Evolutionary conservation across 2,113 vertebrate species (phyloP).

Genomic region (Xiphorhynchus elegans): DNA sequence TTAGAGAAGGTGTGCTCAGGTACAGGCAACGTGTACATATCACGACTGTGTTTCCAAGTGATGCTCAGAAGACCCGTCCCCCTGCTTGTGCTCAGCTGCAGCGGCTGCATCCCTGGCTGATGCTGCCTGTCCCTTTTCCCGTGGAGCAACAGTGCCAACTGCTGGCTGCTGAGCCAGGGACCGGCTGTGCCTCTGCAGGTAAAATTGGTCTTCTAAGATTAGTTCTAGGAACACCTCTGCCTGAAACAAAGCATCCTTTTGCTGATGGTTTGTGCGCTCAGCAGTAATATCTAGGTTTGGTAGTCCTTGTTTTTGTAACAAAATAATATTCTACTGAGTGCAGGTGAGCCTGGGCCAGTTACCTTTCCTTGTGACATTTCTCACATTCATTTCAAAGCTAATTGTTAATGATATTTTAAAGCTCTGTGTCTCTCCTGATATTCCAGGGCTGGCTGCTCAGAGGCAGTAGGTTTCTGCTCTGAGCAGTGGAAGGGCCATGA

Average conservation of each 20-base stretch:
- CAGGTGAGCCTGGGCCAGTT: neutral
- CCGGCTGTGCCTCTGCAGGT: rapidly evolving
- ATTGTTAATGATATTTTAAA: neutral
- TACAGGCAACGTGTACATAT: rapidly evolving
- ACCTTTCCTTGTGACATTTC: rapidly evolving
- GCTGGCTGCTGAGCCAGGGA: neutral
- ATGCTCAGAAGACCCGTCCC: neutral
- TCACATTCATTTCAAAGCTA: neutral
- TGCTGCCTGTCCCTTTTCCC: neutral
- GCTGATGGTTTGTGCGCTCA: neutral
- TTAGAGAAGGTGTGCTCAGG: rapidly evolving
- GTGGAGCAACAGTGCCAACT: slow-evolving; percentile 62
- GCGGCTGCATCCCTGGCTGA: neutral
- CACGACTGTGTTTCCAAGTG: rapidly evolving
- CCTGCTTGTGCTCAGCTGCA: neutral
- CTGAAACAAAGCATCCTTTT: neutral
- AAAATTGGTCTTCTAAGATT: rapidly evolving
- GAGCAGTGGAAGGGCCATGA: neutral
- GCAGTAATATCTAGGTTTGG: rapidly evolving
- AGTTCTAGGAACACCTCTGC: rapidly evolving
- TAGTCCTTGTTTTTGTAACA: neutral
- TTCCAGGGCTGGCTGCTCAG: neutral
- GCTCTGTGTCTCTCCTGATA: rapidly evolving
- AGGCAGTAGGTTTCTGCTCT: neutral
- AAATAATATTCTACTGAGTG: rapidly evolving